Percentiles rank a stretch among this genome's conserved stretches.
phyloP scores from a whole-genome alignment of 1,140 invertebrate species.

The Portunus trituberculatus region DNA sequence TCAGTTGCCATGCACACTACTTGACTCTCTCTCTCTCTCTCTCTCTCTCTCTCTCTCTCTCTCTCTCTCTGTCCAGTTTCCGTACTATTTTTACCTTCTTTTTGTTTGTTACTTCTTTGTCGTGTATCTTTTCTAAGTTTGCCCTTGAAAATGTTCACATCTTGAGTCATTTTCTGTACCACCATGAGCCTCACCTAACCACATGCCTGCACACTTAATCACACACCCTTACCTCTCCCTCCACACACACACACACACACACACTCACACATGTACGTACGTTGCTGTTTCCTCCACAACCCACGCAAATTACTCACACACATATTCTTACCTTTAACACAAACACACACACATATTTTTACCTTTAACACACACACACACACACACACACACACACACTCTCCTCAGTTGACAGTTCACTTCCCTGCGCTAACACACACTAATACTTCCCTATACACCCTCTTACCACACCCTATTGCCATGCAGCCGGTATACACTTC shows the following conservation, averaged over 20 bases:
- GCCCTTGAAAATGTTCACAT: neutral
- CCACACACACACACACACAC: neutral
- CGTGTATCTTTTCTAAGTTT: neutral
- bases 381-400: neutral
- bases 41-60: slow-evolving; percentile 18
- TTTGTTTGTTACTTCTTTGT: neutral
- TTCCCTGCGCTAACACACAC: neutral
- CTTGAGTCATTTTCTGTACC: neutral
- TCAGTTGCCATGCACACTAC: neutral
- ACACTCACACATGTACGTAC: neutral
- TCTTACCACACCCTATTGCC: neutral
- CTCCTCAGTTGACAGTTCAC: neutral
- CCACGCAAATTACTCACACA: too few species aligned
- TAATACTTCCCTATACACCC: neutral
- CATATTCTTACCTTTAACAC: neutral
- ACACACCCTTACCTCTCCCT: neutral
- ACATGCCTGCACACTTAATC: neutral
- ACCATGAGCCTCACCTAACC: neutral
- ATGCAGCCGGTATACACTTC: too few species aligned
- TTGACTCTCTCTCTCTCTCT: neutral
- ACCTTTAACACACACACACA: neutral
- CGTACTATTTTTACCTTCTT: neutral
- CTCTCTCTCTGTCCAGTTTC: neutral
- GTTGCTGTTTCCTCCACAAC: neutral
- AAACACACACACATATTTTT: neutral